A percentile compares a stretch with the other conserved stretches of the same genome.
Conservation (phyloP, 2,888 invertebrate genomes). For the Lithophane socia region DNA sequence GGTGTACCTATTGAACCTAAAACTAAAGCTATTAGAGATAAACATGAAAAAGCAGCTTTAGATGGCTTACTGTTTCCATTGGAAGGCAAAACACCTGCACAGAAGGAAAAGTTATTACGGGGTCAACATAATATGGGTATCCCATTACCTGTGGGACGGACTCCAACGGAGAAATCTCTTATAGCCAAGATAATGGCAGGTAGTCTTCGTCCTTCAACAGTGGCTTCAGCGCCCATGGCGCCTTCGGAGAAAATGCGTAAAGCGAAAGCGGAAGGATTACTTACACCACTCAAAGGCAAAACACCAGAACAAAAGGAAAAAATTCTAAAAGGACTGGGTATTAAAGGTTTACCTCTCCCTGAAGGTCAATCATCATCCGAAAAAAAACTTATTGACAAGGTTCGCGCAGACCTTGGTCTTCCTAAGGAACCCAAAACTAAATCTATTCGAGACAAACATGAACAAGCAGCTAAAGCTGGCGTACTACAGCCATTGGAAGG, state of each 20-base stretch:
- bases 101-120: constrained; percentile 25
- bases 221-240: accelerated
- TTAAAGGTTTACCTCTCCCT: neutral
- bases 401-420: constrained; percentile 65
- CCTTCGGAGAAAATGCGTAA: constrained; percentile 11
- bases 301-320: neutral
- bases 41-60: constrained; percentile 11
- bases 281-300: neutral
- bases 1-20: constrained; percentile 20
- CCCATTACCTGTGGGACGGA: constrained; percentile 41
- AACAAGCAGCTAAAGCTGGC: constrained; percentile 23
- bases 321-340: neutral
- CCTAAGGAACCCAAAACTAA: constrained; percentile 65
- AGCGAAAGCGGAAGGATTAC: constrained; percentile 22
- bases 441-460: constrained; percentile 34
- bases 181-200: constrained; percentile 53
- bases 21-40: neutral
- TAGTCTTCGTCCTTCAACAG: neutral
- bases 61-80: constrained; percentile 1
- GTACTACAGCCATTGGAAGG: constrained; percentile 14
- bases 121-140: constrained; percentile 52
- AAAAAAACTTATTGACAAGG: constrained; percentile 63
- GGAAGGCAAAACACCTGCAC: constrained; percentile 10
- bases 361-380: constrained; percentile 66
- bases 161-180: constrained; percentile 62